Conservation (phyloP, 2,797 vertebrate species). For the Carapus acus region DNA sequence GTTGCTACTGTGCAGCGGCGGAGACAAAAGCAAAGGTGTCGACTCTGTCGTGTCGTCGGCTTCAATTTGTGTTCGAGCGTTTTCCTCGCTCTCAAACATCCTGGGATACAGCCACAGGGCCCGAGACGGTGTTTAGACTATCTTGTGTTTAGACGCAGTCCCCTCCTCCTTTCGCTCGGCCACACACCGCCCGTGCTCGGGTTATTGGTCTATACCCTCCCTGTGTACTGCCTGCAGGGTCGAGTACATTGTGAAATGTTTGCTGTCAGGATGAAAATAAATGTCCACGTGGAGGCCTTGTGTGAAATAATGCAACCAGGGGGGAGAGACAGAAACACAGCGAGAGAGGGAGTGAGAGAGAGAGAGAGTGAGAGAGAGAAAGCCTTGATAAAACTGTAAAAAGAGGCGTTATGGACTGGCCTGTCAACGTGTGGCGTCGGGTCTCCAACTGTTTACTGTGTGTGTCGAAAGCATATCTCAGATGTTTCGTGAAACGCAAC, state of each 20-base stretch:
- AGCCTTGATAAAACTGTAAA: conserved; percentile 22
- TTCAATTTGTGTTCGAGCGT: conserved; percentile 41
- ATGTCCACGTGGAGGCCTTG: conserved; percentile 21
- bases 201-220: conserved; percentile 41
- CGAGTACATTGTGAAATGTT: conserved; percentile 52
- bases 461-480: conserved; percentile 13
- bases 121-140: conserved; percentile 64
- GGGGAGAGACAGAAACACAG: too few relatives aligned
- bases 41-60: conserved; percentile 58
- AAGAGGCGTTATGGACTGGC: conserved; percentile 11
- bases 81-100: conserved; percentile 41
- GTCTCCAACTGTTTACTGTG: conserved; percentile 12
- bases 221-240: conserved; percentile 25
- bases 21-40: conserved; percentile 42
- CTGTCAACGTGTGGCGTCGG: conserved; percentile 15
- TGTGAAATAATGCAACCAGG: conserved; percentile 10
- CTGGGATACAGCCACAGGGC: conserved; percentile 57
- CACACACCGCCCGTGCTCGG: conserved; percentile 29
- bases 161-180: conserved; percentile 34
- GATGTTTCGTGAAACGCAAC: conserved; percentile 14
- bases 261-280: conserved; percentile 41
- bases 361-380: too few relatives aligned
- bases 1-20: conserved; percentile 40
- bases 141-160: too few relatives aligned
- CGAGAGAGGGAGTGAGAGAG: too few relatives aligned